A percentile compares a stretch with the other conserved stretches of the same genome.
These are phyloP conservation scores for Mellilla xanthometata DNA, from an alignment of 2,888 invertebrate genomes.

Conservation along the genomic window DNA sequence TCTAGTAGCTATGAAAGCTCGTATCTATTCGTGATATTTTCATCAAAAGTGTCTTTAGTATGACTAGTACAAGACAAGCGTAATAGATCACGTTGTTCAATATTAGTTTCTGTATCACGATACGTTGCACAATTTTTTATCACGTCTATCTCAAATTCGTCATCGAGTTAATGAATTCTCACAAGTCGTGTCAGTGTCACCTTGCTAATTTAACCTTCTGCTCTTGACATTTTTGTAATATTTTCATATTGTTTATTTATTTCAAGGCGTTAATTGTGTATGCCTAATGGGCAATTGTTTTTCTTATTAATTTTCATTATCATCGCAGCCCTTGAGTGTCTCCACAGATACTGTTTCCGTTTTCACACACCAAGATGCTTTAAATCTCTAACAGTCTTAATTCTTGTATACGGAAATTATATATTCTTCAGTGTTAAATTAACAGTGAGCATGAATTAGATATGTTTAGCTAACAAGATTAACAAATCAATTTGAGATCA, in stretches of 20 bases:
- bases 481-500: slow-evolving; percentile 3
- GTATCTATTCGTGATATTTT: too few species aligned
- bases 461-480: slow-evolving; percentile 1
- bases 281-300: slow-evolving; percentile 27
- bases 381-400: too few species aligned
- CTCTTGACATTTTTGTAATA: slow-evolving; percentile 31
- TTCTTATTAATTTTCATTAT: slow-evolving; percentile 7
- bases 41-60: too few species aligned
- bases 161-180: slow-evolving; percentile 13
- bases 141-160: slow-evolving; percentile 17
- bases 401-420: slow-evolving; percentile 3
- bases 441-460: not conserved
- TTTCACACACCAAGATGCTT: too few species aligned
- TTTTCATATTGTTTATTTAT: slow-evolving; percentile 21
- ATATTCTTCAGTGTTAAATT: not conserved
- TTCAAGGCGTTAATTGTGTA: slow-evolving; percentile 19
- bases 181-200: slow-evolving; percentile 21
- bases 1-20: too few species aligned
- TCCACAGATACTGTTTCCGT: too few species aligned
- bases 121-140: slow-evolving; percentile 11
- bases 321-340: not conserved
- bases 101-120: not conserved
- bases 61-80: too few species aligned
- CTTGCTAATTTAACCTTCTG: slow-evolving; percentile 26
- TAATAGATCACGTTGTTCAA: too few species aligned